Percentiles rank a stretch among this genome's conserved stretches.
Evolutionary conservation across 2,888 invertebrate genomes (phyloP).

Genomic region (Agrilus mali): DNA sequence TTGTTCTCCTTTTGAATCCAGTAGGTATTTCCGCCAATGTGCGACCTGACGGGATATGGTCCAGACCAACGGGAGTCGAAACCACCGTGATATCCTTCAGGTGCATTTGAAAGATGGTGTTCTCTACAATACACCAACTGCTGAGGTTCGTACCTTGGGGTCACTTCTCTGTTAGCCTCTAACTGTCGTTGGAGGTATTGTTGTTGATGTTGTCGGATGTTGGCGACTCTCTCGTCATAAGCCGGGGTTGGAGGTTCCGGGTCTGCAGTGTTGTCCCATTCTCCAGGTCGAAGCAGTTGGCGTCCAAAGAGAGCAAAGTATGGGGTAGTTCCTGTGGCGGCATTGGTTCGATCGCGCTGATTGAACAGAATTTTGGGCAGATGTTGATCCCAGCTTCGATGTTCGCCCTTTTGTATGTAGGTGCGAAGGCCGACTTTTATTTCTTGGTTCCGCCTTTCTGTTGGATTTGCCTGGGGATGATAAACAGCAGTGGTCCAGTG

Average conservation of each 20-base stretch:
- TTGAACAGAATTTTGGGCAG: neutral
- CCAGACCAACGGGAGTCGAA: neutral
- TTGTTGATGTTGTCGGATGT: too few species aligned
- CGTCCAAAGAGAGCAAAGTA: too few species aligned
- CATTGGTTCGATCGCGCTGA: neutral
- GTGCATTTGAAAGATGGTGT: neutral
- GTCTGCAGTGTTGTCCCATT: neutral
- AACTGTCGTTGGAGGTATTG: too few species aligned
- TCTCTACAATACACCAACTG: neutral
- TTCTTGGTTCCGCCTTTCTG: neutral
- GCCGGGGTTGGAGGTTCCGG: too few species aligned
- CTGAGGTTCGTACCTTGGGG: neutral
- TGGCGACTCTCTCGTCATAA: too few species aligned
- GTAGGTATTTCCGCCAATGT: neutral
- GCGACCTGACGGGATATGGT: neutral
- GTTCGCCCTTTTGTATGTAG: neutral
- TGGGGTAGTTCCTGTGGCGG: neutral
- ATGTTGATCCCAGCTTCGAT: neutral
- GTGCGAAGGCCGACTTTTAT: neutral
- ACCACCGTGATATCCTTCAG: neutral
- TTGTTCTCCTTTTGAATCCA: neutral
- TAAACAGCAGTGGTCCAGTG: neutral
- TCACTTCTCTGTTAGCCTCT: too few species aligned
- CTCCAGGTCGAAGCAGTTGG: neutral
- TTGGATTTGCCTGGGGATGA: neutral